Evolutionary conservation across 2,888 invertebrate species (phyloP).

Genomic region (Sabellastarte sp.): DNA sequence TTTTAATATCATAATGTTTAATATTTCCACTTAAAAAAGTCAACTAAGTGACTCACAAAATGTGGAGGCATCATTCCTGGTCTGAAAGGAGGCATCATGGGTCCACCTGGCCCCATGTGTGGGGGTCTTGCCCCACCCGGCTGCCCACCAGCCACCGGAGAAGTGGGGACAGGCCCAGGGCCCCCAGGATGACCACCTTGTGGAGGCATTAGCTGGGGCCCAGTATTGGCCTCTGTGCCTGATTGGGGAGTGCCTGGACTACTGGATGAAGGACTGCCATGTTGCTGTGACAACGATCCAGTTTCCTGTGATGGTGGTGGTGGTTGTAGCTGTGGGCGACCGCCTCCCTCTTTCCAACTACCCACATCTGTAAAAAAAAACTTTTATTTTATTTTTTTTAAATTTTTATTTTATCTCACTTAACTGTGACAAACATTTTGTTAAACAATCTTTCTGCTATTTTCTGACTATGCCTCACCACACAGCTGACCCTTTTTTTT

Average conservation of each 20-base stretch:
- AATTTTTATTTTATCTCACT: too few relatives aligned
- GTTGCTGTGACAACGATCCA: slow-evolving; percentile 30
- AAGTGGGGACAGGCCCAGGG: background rate
- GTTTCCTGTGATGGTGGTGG: slow-evolving; percentile 44
- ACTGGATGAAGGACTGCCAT: slow-evolving; percentile 1
- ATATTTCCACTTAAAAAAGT: too few relatives aligned
- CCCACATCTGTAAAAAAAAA: slow-evolving; percentile 75
- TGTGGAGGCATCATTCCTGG: background rate
- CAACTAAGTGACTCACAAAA: background rate
- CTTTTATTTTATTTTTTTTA: too few relatives aligned
- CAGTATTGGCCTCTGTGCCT: too few relatives aligned
- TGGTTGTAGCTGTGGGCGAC: slow-evolving; percentile 48
- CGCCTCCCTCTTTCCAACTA: slow-evolving; percentile 85
- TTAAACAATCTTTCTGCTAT: too few relatives aligned
- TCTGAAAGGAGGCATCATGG: slow-evolving; percentile 6
- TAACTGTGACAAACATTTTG: too few relatives aligned
- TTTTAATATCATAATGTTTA: too few relatives aligned
- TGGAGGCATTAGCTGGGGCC: background rate
- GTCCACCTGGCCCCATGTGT: slow-evolving; percentile 1
- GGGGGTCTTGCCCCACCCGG: too few relatives aligned
- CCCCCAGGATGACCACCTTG: background rate
- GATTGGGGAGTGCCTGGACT: background rate
- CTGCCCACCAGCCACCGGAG: too few relatives aligned
- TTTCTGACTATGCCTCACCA: too few relatives aligned
- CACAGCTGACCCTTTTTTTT: too few relatives aligned